Evolutionary conservation across 2,888 invertebrate species (phyloP), one percentile per base, ranked within the genome.

Genomic region (Agriopis leucophaearia): DNA sequence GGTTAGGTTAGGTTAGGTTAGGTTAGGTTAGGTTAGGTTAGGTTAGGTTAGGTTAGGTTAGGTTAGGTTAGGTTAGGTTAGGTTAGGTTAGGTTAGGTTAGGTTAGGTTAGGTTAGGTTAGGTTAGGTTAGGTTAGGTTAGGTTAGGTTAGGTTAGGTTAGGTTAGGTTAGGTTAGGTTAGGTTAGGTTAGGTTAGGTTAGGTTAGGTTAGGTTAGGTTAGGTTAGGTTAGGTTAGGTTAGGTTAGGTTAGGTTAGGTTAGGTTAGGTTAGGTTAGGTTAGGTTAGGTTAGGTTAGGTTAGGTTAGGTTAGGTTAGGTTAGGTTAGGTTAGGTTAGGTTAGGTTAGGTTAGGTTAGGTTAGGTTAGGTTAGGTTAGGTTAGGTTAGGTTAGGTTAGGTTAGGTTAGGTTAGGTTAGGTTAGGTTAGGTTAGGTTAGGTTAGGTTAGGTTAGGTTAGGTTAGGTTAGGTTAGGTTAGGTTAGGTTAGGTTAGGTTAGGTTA

Each of bases 1-100:
- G 58, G 61, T 58, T 58, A 58, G 58, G 58, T 58, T 58, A 58
- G 58, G 58, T 58, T 58, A 58, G 58, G 58, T 58, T 58, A 58
- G 58, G 58, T 58, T 58, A 58, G 58, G 61, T 58, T 58, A 58
- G 58, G 58, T 58, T 58, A 58, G 58, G 58, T 58, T 58, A 58
- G 58, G 58, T 58, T 58, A 58, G 58, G 58, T 58, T 58, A 58
- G 58, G 61, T 58, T 58, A 58, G 58, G 58, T 58, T 58, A 58
- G 58, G 58, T 58, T 58, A 58, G 58, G 58, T 58, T 58, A 58
- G 58, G 58, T 58, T 58, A 58, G 58, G 61, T 58, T 58, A 58
- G 58, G 58, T 58, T 58, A 58, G 58, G 58, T 58, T 58, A 58
- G 58, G 58, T 58, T 58, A 58, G 58, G 58, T 58, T 58, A 58